These are phyloP conservation scores for Drosophila nigritarsus DNA, from an alignment of 2,888 invertebrate genomes.

Conservation along the genomic window DNA sequence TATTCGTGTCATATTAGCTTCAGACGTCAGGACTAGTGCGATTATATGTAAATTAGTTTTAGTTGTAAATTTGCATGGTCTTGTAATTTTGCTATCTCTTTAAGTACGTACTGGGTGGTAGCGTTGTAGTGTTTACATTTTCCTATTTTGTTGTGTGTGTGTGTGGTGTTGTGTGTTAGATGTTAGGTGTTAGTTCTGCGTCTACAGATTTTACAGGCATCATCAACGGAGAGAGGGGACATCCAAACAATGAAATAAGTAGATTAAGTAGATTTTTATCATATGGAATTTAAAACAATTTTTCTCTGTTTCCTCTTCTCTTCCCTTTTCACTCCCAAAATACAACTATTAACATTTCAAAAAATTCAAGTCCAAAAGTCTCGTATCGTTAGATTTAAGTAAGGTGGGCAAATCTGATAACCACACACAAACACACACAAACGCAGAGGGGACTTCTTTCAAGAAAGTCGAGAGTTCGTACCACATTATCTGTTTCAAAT, in stretches of 20 bases:
- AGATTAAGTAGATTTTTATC: conserved; percentile 15
- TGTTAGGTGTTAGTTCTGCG: conserved; percentile 1
- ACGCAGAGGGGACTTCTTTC: neutral
- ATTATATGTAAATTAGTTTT: neutral
- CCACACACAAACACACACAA: conserved; percentile 8
- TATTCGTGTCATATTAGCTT: conserved; percentile 6
- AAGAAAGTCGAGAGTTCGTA: neutral
- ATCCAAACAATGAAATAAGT: conserved; percentile 1
- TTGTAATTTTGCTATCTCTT: neutral
- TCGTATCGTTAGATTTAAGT: conserved; percentile 1
- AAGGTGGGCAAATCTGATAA: neutral
- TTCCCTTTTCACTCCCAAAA: conserved; percentile 22
- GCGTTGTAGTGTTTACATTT: neutral
- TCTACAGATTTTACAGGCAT: neutral
- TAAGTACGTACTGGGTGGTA: neutral
- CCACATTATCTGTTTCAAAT: neutral
- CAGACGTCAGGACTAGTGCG: neutral
- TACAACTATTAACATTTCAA: neutral
- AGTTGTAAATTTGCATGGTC: neutral
- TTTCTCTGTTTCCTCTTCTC: conserved; percentile 44
- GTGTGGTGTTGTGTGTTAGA: neutral
- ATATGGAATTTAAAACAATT: conserved; percentile 30
- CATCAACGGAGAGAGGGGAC: too few species aligned
- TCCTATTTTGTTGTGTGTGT: neutral
- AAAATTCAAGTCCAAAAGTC: conserved; percentile 9